A percentile compares a stretch with the other conserved stretches of the same genome.
Conservation (phyloP, 1,140 invertebrate species). For the Metaphire vulgaris region DNA sequence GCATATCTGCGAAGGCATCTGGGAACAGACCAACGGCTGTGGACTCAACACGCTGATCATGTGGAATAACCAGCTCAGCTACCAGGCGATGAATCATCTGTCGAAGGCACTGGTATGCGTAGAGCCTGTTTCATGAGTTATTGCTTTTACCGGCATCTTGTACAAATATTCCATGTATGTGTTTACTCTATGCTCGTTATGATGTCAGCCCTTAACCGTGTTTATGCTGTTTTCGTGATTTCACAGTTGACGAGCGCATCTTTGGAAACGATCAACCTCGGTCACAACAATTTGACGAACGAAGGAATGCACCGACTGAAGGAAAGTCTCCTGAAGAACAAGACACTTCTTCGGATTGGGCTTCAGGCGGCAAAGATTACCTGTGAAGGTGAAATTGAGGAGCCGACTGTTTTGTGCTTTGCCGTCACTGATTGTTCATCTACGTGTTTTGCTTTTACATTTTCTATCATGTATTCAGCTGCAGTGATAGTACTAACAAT, state of each 20-base stretch:
- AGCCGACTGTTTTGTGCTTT: too few species aligned
- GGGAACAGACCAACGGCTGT: constrained; percentile 58
- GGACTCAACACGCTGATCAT: constrained; percentile 70
- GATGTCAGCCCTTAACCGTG: too few species aligned
- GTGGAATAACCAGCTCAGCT: constrained; percentile 78
- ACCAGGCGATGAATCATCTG: constrained; percentile 62
- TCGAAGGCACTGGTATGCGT: constrained; percentile 62
- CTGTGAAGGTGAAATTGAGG: constrained; percentile 64
- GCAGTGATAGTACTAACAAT: too few species aligned
- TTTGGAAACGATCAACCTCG: constrained; percentile 57
- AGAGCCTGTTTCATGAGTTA: too few species aligned
- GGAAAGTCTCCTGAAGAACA: constrained; percentile 61
- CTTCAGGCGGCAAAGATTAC: constrained; percentile 64
- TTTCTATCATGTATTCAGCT: too few species aligned
- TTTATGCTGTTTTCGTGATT: too few species aligned
- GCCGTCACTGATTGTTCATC: too few species aligned
- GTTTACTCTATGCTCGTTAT: too few species aligned
- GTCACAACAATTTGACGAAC: constrained; percentile 66
- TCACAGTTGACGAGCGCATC: background rate
- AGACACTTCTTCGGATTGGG: constrained; percentile 61
- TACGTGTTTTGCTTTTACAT: too few species aligned
- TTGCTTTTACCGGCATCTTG: too few species aligned
- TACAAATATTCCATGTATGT: too few species aligned
- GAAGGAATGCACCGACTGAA: constrained; percentile 63
- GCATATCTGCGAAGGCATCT: constrained; percentile 66